Evolutionary conservation across 2,888 invertebrate genomes (phyloP), one percentile per base, ranked within the genome.

Genomic region (Hypercompe scribonia): DNA sequence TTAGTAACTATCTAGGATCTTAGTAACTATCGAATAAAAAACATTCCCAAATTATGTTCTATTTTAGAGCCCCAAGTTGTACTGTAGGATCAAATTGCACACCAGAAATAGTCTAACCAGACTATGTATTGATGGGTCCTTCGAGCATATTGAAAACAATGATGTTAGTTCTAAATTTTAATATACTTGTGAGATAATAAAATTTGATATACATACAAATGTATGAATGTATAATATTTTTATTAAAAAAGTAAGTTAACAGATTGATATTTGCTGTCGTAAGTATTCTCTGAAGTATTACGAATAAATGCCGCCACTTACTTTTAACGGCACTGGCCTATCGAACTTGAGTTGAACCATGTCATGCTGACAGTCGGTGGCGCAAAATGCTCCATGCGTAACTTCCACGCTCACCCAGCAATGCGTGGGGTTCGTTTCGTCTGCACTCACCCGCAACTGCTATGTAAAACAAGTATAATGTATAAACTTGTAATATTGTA

Each of bases 341-440:
- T 98, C 98, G 91, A 99, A 99, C 93, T 98, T 99, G 64, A 99
- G 96, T 90, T 99, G 98, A 2, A 97, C 97, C 86, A 98, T 97
- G 87, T 99, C 99, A 81, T 99, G 98, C 74, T 97, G 97, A 85
- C 98, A 98, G 87, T 98, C 98, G 68, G 98, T 97, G 0, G 98
- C 97, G 21, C 97, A 97, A 90, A 98, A 99, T 0, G 97, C 97
- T 1, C 99, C 99, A 80, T 98, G 97, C 0, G 97, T 96, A 15
- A 97, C 96, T 90, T 99, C 98, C 69, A 99, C 93, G 82, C 98
- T 98, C 84, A 98, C 98, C 99, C 99, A 99, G 81, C 98, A 97
- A 88, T 98, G 97, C 0, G 97, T 96, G 0, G 93, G 89, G 73
- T 92, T 91, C 0, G 89, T 71, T 21, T 91, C 97, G 68, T 97